Percentiles rank a stretch among this genome's conserved stretches.
Evolutionary conservation across 2,113 vertebrate species (phyloP).

Genomic region (Arvicanthis niloticus): DNA sequence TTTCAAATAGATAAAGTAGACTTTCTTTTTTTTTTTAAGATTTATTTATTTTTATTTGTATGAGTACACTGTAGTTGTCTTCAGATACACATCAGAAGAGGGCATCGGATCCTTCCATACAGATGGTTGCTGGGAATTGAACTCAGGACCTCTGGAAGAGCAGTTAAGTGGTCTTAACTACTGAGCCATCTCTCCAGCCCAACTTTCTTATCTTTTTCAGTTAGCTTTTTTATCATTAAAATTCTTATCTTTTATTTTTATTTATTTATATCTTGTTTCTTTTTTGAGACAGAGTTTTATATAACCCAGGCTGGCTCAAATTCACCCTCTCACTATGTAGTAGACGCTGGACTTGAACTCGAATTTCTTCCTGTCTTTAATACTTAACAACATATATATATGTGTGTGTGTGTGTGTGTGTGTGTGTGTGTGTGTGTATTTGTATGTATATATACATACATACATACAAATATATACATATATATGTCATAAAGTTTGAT

Average conservation of each 20-base stretch:
- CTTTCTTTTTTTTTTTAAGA: not conserved
- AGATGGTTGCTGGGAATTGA: no score
- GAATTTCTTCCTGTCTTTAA: not conserved
- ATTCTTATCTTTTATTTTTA: conserved; percentile 31
- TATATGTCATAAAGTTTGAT: not conserved
- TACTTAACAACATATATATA: not conserved
- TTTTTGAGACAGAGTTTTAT: not conserved
- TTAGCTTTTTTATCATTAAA: not conserved
- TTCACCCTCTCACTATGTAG: not conserved
- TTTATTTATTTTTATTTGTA: no score
- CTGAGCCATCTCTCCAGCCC: no score
- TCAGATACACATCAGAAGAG: no score
- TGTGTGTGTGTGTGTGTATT: no score
- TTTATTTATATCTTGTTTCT: not conserved
- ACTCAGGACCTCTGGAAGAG: no score
- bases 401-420: no score
- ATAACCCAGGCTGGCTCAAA: not conserved
- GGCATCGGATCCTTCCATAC: no score
- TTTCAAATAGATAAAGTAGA: not conserved
- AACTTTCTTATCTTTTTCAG: not conserved
- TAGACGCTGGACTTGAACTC: not conserved
- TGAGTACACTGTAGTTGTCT: no score
- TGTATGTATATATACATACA: no score
- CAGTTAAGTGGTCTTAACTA: no score
- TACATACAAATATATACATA: no score